Conservation (phyloP, 2,797 vertebrate genomes). For the Coracias cyanogaster region DNA sequence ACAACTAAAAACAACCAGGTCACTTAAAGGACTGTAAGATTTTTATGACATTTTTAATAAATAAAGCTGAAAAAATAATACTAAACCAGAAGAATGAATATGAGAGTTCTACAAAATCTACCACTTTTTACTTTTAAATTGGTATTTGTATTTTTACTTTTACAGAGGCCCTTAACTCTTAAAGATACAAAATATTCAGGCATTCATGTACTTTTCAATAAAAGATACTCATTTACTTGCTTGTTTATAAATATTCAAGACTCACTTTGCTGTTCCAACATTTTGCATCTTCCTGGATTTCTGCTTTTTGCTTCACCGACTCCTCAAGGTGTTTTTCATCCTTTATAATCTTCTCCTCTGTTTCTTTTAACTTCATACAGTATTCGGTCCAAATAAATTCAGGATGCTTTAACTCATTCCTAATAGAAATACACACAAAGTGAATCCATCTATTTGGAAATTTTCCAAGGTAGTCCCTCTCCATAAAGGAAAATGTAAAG, state of each 20-base stretch:
- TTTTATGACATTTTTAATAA: neutral
- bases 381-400: conserved; percentile 61
- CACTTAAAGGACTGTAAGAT: neutral
- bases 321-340: conserved; percentile 68
- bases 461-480: conserved; percentile 48
- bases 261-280: conserved; percentile 69
- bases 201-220: conserved; percentile 42
- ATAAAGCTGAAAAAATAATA: conserved; percentile 7
- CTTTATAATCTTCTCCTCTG: conserved; percentile 68
- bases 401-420: conserved; percentile 60
- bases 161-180: conserved; percentile 13
- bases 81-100: neutral
- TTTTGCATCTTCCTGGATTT: conserved; percentile 64
- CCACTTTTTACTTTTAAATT: neutral
- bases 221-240: conserved; percentile 58
- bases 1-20: neutral
- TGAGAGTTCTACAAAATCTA: neutral
- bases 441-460: conserved; percentile 56
- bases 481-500: conserved; percentile 67
- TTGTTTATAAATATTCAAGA: conserved; percentile 72
- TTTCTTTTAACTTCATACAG: conserved; percentile 66
- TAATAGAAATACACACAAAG: conserved; percentile 66
- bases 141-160: neutral
- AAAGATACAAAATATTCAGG: conserved; percentile 21
- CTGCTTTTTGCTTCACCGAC: conserved; percentile 68